Evolutionary conservation across 2,888 invertebrate genomes (phyloP), one percentile per base, ranked within the genome.

Genomic region (Rotaria magnacalcarata): DNA sequence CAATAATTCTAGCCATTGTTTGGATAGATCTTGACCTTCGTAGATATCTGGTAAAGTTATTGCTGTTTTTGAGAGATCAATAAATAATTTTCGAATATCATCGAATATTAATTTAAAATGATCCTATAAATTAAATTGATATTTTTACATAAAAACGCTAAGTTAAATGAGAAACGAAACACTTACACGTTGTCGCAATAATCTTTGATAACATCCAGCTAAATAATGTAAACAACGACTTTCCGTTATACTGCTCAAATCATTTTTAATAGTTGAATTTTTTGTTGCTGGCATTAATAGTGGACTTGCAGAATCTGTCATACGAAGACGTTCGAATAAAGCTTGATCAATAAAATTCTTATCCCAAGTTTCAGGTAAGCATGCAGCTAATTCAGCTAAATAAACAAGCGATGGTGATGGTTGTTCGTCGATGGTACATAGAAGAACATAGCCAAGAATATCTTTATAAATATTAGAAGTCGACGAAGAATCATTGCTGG

Each of bases 261-360:
- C n/a, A 24, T 19, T 43, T 43, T 8, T 21, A 21, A 10, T 10
- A 6, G 43, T 8, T 43, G 47, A 43, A 4, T 47, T 7, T 43
- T 10, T 47, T 43, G 80, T 80, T 24, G 8, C 8, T 80, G 43
- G 7, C 10, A 11, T 41, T 41, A 43, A 11, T 47, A 80, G n/a
- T 14, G 47, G 47, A 47, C 8, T 47, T 43, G 47, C 21, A n/a
- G 80, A 47, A 47, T 80, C 47, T 10, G n/a, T 7, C 43, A 80
- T 43, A 11, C n/a, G 80, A 24, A 80, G n/a, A 47, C 80, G 80
- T 80, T 80, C 80, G n/a, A 80, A 80, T n/a, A 80, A n/a, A 24
- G 80, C 80, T 47, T 80, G 47, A 47, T 80, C 47, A 11, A 80
- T 11, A 1, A 47, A 6, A 47, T 80, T 80, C 11, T 80, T 80